These are phyloP conservation scores for Chironomus tentans DNA, from an alignment of 2,888 invertebrate species.

Conservation along the genomic window DNA sequence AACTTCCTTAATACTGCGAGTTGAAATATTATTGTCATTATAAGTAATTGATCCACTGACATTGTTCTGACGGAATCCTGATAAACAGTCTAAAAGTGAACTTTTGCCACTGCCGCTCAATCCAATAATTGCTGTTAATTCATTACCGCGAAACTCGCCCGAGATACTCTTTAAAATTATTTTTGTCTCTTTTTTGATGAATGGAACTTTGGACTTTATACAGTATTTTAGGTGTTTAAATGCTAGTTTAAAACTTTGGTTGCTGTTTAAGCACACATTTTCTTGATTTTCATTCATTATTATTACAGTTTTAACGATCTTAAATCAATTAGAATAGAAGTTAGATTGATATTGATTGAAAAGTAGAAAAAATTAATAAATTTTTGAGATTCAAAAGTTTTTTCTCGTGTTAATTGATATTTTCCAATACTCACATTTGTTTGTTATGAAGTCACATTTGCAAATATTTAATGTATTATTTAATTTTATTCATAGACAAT, in stretches of 20 bases:
- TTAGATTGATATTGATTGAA: too few species aligned
- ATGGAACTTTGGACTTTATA: background rate
- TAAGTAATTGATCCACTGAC: background rate
- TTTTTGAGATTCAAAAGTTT: too few species aligned
- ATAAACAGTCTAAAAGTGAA: background rate
- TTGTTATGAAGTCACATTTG: too few species aligned
- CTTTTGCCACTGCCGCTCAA: constrained; percentile 16
- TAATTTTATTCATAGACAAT: too few species aligned
- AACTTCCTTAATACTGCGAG: background rate
- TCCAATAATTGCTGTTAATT: constrained; percentile 16
- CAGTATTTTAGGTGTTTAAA: background rate
- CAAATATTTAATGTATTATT: too few species aligned
- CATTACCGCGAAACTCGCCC: constrained; percentile 5
- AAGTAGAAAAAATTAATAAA: too few species aligned
- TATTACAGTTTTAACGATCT: too few species aligned
- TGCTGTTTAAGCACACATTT: too few species aligned
- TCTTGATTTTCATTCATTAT: too few species aligned
- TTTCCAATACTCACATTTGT: too few species aligned
- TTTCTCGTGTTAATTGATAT: too few species aligned
- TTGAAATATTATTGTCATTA: background rate
- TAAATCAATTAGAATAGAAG: too few species aligned
- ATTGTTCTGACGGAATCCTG: background rate
- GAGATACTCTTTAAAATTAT: background rate
- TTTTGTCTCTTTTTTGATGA: background rate
- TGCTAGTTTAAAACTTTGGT: background rate